These are phyloP conservation scores for Cyrtodaria siliqua DNA, from an alignment of 2,888 invertebrate genomes.

Conservation along the genomic window DNA sequence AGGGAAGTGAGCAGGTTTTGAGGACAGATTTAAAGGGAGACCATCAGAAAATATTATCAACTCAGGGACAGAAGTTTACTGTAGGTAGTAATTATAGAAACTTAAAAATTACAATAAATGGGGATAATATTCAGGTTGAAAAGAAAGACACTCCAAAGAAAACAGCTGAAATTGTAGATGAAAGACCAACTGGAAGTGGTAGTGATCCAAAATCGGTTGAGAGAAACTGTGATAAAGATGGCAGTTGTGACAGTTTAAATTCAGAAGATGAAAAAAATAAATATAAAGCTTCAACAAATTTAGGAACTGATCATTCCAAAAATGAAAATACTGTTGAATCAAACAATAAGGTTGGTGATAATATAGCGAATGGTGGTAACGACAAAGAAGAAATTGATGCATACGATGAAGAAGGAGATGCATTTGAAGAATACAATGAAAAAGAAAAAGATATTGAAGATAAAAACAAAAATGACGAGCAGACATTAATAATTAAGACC, in stretches of 20 bases:
- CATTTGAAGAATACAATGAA: slow-evolving; percentile 2
- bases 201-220: slow-evolving; percentile 2
- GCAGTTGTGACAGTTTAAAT: background rate
- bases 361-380: slow-evolving; percentile 21
- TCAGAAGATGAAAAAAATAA: slow-evolving; percentile 12
- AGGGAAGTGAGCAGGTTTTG: slow-evolving; percentile 11
- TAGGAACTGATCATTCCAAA: slow-evolving; percentile 10
- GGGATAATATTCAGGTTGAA: slow-evolving; percentile 6
- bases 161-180: no score
- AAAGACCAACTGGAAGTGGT: background rate
- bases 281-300: slow-evolving; percentile 7
- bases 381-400: slow-evolving; percentile 20
- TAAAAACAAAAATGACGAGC: slow-evolving; percentile 10
- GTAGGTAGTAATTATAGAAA: slow-evolving; percentile 18
- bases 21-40: slow-evolving; percentile 40
- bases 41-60: slow-evolving; percentile 50
- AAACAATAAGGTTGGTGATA: slow-evolving; percentile 18
- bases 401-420: slow-evolving; percentile 15
- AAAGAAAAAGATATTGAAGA: slow-evolving; percentile 7
- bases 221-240: slow-evolving; percentile 25
- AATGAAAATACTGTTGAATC: no score
- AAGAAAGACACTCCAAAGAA: slow-evolving; percentile 10
- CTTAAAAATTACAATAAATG: slow-evolving; percentile 21
- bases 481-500: background rate
- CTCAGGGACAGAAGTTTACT: slow-evolving; percentile 42